Evolutionary conservation across 2,888 invertebrate species (phyloP), one percentile per base, ranked within the genome.

Genomic region (Euzetes globulus): DNA sequence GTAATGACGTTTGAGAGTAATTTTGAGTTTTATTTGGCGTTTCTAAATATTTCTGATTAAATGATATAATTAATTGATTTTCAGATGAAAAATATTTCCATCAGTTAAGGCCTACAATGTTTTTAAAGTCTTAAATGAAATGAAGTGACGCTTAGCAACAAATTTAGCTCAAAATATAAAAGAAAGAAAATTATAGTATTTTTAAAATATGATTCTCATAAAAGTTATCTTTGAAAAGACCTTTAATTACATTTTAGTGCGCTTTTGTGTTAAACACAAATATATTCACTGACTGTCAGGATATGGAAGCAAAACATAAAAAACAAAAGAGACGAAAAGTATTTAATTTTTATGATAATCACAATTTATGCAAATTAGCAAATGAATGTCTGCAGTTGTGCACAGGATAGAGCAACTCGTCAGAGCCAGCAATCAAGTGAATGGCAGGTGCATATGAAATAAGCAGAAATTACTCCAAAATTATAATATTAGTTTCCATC

Each of bases 391-490:
- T 37, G 2, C 15, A 68, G 68, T 45, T 6, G 13, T 15, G 25
- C 11, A 15, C 4, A 25, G 15, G 22, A n/a, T 37, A 15, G 9
- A 22, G 15, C 7, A 25, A 25, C 63, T 33, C 33, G 33, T 33
- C 63, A 33, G 17, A 63, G 63, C 63, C 63, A 63, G 33, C 33
- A 41, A 68, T 33, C 17, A n/a, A 65, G 65, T 22, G 2, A 22
- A 70, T 70, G 70, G 70, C 70, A 70, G 70, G 45, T 70, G 70
- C 70, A 47, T 45, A 47, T 65, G 37, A 65, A 27, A 70, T 47
- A 70, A 70, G 25, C 45, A 37, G 25, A 70, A 70, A 45, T 45
- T 70, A 70, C 45, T 33, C 3, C 33, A 41, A 68, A 68, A 68
- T 41, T 70, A 68, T 68, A 70, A 45, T 41, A 70, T 70, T 47